phyloP scores from a whole-genome alignment of 1,140 invertebrate genomes.

The Hylyphantes graminicola region DNA sequence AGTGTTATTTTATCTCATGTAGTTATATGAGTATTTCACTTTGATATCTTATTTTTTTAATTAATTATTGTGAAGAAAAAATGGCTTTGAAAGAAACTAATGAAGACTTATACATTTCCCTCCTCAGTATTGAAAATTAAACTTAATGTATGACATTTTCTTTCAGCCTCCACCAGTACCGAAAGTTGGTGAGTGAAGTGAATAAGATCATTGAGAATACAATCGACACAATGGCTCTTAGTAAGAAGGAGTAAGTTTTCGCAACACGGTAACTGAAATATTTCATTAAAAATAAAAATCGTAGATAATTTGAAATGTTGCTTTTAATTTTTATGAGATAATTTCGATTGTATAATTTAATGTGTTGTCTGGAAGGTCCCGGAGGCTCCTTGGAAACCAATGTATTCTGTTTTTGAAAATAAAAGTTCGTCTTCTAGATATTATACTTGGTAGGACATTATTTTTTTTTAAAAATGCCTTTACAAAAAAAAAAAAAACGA shows the following conservation, averaged over 20 bases:
- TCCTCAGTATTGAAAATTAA: neutral
- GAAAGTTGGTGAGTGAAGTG: constrained; percentile 76
- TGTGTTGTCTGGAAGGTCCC: neutral
- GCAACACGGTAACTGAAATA: neutral
- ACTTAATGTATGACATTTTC: neutral
- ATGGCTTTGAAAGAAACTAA: neutral
- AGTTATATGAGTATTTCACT: neutral
- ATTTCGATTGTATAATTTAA: neutral
- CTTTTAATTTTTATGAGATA: neutral
- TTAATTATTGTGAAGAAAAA: neutral
- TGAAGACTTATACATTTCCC: neutral
- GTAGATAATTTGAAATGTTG: neutral
- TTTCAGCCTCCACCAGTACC: constrained; percentile 75
- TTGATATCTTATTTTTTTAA: neutral
- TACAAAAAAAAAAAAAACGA: too few species aligned
- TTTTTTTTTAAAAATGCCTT: too few species aligned
- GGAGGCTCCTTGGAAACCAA: too few species aligned
- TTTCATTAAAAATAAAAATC: neutral
- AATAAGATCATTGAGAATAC: constrained; percentile 79
- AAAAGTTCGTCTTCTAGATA: too few species aligned
- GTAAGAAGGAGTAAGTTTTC: constrained; percentile 71
- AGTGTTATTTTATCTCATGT: neutral
- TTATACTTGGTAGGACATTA: too few species aligned
- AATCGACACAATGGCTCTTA: constrained; percentile 79
- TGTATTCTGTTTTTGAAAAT: too few species aligned